These are phyloP conservation scores for Gambusia yucatana DNA, from an alignment of 2,797 vertebrate species.

Conservation along the genomic window DNA sequence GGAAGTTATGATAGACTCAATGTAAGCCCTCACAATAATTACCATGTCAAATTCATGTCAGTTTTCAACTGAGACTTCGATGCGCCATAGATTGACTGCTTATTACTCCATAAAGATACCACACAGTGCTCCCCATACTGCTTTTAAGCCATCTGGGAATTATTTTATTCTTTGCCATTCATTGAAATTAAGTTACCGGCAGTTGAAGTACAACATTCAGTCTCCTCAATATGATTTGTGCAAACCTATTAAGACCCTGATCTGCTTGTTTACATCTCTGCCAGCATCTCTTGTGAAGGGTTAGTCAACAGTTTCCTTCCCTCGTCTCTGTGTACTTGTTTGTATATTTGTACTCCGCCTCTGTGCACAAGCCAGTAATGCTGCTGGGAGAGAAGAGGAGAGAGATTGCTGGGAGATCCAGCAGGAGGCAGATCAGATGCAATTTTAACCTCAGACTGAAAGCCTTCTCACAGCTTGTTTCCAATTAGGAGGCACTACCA, in stretches of 20 bases:
- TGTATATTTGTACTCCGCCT: constrained; percentile 43
- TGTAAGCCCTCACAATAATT: constrained; percentile 65
- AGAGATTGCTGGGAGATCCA: constrained; percentile 30
- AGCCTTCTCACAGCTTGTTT: constrained; percentile 78
- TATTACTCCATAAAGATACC: constrained; percentile 1
- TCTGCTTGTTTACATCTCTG: constrained; percentile 20
- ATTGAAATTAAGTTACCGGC: background rate
- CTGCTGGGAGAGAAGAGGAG: constrained; percentile 59
- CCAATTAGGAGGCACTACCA: constrained; percentile 81
- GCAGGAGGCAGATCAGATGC: constrained; percentile 73
- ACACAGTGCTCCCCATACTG: background rate
- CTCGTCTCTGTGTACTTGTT: constrained; percentile 35
- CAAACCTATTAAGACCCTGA: constrained; percentile 1
- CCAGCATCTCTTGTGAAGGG: constrained; percentile 5
- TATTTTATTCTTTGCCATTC: background rate
- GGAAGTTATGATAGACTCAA: constrained; percentile 78
- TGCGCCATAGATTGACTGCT: constrained; percentile 45
- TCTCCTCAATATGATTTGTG: background rate
- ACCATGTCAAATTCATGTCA: constrained; percentile 52
- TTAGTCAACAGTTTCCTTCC: constrained; percentile 35
- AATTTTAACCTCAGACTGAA: constrained; percentile 76
- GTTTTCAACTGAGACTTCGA: constrained; percentile 37
- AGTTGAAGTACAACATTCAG: background rate
- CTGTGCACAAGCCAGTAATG: constrained; percentile 45
- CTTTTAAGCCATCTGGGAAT: background rate